Evolutionary conservation across 30 jellyfish, hydroid and myxozoan species (phyloP), one percentile per base, ranked within the genome.

Genomic region (Mastigias papua): DNA sequence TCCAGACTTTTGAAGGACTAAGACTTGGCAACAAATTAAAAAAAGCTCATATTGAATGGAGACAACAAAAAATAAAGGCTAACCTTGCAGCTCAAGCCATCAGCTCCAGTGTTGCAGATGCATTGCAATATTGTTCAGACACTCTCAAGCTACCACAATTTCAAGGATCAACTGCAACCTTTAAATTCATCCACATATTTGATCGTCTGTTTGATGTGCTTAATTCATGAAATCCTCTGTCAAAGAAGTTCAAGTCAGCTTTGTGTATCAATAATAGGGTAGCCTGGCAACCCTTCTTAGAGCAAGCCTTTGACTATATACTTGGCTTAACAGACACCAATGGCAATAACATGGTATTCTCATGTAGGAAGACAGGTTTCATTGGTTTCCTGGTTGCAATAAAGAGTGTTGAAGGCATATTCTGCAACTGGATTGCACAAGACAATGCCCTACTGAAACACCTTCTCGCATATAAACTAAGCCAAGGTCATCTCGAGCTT

Each of bases 71-170:
- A 80, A 82, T 90, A 96, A 81, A 82, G 46, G 91, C 82, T 10
- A 90, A 90, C 69, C 97, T 82, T 62, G 95, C 97, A 6, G 97
- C 90, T 4, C 97, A 90, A 71, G 76, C 95, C 29, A 34, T 90
- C 80, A 81, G 91, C 57, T 54, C 95, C 31, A 90, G 95, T 75
- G 97, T 82, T 11, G 97, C 97, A 3, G 92, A 73, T 82, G 95
- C 97, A 6, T 11, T 76, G 21, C 90, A 73, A 54, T 90, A 50
- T 54, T 90, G 94, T 76, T n/a, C 81, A 3, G 54, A 26, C n/a
- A 37, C 37, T 15, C 81, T 89, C 26, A 81, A 89, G 75, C 83
- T 80, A 20, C 46, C 25, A 29, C 88, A 80, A 74, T 88, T 88
- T 61, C 70, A 88, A 57, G 96, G 96, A 51, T 86, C 85, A 26